Evolutionary conservation across 2,797 vertebrate genomes (phyloP), one percentile per base, ranked within the genome.

Genomic region (Takifugu ocellatus): DNA sequence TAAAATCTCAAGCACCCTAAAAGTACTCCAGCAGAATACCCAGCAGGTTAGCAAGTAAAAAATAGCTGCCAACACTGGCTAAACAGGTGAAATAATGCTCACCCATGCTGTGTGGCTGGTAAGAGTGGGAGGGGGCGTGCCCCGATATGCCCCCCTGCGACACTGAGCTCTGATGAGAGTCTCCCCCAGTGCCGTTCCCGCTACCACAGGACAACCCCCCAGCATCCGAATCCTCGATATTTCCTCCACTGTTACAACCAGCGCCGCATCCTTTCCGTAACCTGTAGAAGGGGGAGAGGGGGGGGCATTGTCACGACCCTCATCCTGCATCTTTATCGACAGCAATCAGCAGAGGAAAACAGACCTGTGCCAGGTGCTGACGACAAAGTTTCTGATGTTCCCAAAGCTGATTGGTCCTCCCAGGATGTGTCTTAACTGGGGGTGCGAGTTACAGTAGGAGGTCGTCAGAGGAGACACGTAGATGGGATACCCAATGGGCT

Each of bases 401-500:
- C 92, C 92, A 50, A 99, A 86, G 76, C 96, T 99, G 86, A 99
- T 98, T 17, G 97, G 93, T 6, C 97, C 97, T 4, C 97, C 97
- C 14, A 98, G 91, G 82, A 97, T 92, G 79, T 93, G 91, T 72
- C 92, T 93, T 0, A 99, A 91, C 88, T 99, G 96, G 0, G 95
- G 92, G 56, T 99, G 96, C 12, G 94, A 94, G 82, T 98, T 94
- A 62, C 94, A 94, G 80, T 98, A 99, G 57, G 97, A 98, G 49
- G 96, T 99, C 65, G 96, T 99, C 71, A 99, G 87, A 5, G 97
- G 97, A 0, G 97, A 99, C 2, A 99, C 97, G 1, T 99, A 99
- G 86, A 99, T 99, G 0, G 97, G 97, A 62, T 99, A 99, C 43
- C 97, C 97, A 25, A 99, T 99, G 15, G 97, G 97, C 70, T 99